Conservation (phyloP, 1,140 invertebrate genomes). For the Ylistrum balloti region DNA sequence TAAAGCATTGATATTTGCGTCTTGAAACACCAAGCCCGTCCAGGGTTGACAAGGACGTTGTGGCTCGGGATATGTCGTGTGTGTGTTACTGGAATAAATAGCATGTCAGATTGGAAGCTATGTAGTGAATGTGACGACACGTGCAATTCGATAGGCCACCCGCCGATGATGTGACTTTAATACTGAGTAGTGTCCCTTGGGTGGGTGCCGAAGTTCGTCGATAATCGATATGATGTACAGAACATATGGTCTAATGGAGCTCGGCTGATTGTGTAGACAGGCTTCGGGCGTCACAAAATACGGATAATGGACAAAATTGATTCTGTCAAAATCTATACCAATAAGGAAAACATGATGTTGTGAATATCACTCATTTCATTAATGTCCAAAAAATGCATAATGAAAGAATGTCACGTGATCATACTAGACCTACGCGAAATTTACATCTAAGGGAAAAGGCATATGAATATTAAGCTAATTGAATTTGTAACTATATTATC, state of each 20-base stretch:
- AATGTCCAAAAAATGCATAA: no score
- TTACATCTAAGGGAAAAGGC: no score
- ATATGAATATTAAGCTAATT: no score
- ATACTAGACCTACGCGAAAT: no score
- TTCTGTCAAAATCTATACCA: background rate
- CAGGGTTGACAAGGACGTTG: no score
- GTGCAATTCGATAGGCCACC: background rate
- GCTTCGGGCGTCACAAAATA: background rate
- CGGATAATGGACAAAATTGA: background rate
- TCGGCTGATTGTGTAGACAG: background rate
- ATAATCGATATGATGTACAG: background rate
- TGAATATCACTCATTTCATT: no score
- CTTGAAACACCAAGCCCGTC: no score
- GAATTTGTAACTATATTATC: no score
- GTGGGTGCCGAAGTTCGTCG: background rate
- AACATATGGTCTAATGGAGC: background rate
- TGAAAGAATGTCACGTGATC: no score
- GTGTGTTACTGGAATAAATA: no score
- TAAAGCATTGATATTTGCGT: no score
- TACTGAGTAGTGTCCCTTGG: background rate
- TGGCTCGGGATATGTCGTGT: no score
- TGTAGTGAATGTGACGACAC: background rate
- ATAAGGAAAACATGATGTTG: background rate
- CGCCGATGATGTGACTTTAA: background rate
- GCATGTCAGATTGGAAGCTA: background rate